Evolutionary conservation across 2,888 invertebrate species (phyloP).

Genomic region (Phalangium opilio): DNA sequence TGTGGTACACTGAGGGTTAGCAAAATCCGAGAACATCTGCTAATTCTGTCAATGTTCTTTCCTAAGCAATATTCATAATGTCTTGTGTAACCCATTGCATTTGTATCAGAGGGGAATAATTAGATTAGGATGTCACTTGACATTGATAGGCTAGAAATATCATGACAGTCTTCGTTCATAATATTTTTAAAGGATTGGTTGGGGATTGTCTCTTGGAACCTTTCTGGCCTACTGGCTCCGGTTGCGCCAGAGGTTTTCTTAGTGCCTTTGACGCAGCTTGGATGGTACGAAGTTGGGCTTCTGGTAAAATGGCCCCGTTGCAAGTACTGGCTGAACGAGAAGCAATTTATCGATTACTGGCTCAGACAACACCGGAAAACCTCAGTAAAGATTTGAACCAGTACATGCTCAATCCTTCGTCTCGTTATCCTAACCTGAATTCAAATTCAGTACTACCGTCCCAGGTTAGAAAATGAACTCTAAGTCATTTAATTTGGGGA

Average conservation of each 20-base stretch:
- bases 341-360: slow-evolving; percentile 70
- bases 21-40: no score
- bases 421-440: slow-evolving; percentile 41
- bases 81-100: no score
- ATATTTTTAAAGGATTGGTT: no score
- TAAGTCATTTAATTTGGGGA: no score
- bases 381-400: slow-evolving; percentile 58
- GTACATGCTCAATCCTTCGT: slow-evolving; percentile 44
- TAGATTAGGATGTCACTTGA: no score
- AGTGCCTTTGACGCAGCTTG: slow-evolving; percentile 92
- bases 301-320: slow-evolving; percentile 50
- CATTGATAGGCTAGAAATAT: no score
- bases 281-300: slow-evolving; percentile 74
- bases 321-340: slow-evolving; percentile 86
- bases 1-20: no score
- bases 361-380: slow-evolving; percentile 94
- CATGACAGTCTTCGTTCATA: no score
- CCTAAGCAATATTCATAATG: no score
- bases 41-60: no score
- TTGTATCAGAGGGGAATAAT: no score
- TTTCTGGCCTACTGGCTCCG: slow-evolving; percentile 98
- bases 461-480: slow-evolving; percentile 33
- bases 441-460: slow-evolving; percentile 44
- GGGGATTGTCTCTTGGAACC: slow-evolving; percentile 93
- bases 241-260: slow-evolving; percentile 91